Base-by-base conservation (phyloP, 1,140 invertebrate genomes). In the Bombus terrestris region DNA sequence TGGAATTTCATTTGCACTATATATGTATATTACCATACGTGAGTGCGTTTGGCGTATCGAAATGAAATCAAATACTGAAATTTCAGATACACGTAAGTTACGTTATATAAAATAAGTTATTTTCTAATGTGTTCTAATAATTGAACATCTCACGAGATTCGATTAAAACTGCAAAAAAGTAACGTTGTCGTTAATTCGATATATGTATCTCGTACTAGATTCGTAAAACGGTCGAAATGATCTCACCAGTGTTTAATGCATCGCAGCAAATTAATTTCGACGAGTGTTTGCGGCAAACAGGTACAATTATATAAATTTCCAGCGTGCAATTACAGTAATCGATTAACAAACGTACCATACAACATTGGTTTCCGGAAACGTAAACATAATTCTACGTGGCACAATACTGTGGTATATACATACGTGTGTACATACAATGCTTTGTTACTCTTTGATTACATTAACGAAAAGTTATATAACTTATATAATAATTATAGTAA, bases 271-370 rank as follows among this genome's bases (percentile, higher is more conserved):
- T 85, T 85, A 80, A 85, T 85, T 85, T 62, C 77, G 75, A 43
- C 66, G 83, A 85, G 68, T 80, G 68, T 85, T 85, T 85, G 68
- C 83, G 66, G 83, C 57, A 80, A 85, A 35, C 41, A 53, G 83
- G 41, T 72, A 80, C 68, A 72, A 80, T 80, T 85, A 80, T 80
- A 85, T 80, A 85, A 85, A 85, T 85, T 85, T 80, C 68, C 57
- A 43, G 76, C 68, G 75, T 69, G 41, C 83, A 85, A 77, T 85
- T 80, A 80, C 83, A 80, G 83, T 72, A 85, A 85, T 80, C 83
- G 83, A 85, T 85, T 85, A 80, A 73, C 83, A 79, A 85, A 85
- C 83, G 83, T 73, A 80, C 68, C 77, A 62, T 85, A 85, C 68
- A 85, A 73, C 83, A 85, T 80, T 80, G 77, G 47, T 72, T 85